Percentiles rank a stretch among this genome's conserved stretches.
Evolutionary conservation across 1,140 invertebrate species (phyloP).

Genomic region (Schmidtea mediterranea): DNA sequence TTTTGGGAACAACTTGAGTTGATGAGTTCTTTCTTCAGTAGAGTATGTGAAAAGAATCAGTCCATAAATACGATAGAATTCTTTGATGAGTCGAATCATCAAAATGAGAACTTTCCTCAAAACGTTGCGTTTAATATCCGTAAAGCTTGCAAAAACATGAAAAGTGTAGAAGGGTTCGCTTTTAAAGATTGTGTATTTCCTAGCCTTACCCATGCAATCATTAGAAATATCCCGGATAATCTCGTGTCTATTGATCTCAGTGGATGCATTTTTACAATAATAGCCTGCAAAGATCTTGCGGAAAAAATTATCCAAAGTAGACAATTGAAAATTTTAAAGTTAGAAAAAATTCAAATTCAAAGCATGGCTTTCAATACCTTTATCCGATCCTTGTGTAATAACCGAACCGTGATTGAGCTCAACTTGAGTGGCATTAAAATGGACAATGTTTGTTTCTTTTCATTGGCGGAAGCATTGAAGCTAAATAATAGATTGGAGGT

Average conservation of each 20-base stretch:
- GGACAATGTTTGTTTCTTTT: constrained; percentile 3
- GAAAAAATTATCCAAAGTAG: not conserved
- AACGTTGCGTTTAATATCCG: not conserved
- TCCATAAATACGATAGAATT: not conserved
- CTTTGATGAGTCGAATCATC: not conserved
- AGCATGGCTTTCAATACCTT: not conserved
- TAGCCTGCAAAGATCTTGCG: not conserved
- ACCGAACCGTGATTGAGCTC: not conserved
- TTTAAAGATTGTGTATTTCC: not conserved
- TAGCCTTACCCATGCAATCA: not conserved
- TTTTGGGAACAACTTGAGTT: not conserved
- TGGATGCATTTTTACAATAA: not conserved
- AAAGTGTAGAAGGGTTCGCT: not conserved
- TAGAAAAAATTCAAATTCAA: not conserved
- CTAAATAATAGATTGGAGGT: not conserved
- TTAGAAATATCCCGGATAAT: not conserved
- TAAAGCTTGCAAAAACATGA: not conserved
- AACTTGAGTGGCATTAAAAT: not conserved
- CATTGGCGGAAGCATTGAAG: not conserved
- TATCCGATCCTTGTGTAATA: not conserved
- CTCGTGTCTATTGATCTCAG: not conserved
- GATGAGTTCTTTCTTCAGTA: not conserved
- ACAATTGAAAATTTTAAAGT: not conserved
- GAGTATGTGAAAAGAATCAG: not conserved
- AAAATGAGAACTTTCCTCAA: not conserved